Percentiles rank a stretch among this genome's conserved stretches.
Evolutionary conservation across 2,113 vertebrate species (phyloP).

Genomic region (Athene noctua): DNA sequence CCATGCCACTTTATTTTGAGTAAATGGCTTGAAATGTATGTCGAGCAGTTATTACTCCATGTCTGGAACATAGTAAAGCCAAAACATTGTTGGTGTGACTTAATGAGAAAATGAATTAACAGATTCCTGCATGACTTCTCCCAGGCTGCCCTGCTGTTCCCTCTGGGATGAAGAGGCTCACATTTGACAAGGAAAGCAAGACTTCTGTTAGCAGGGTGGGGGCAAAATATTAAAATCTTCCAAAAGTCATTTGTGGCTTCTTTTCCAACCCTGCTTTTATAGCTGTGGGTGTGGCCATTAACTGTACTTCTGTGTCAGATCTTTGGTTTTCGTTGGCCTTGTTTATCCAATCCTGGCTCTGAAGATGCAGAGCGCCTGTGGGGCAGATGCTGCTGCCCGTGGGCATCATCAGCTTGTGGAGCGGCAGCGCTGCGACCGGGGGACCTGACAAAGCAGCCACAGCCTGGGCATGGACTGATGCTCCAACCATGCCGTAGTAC

Average conservation of each 20-base stretch:
- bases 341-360: neutral
- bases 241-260: neutral
- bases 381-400: neutral
- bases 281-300: neutral
- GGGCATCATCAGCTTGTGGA: neutral
- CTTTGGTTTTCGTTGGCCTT: neutral
- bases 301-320: neutral
- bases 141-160: neutral
- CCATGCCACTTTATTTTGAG: neutral
- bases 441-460: neutral
- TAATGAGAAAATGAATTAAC: neutral
- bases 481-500: neutral
- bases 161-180: neutral
- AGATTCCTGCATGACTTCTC: neutral
- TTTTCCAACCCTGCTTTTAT: neutral
- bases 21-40: neutral
- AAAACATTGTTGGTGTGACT: neutral
- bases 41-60: neutral
- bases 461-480: neutral
- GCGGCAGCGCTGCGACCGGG: no score
- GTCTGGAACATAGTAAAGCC: neutral
- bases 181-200: rapidly evolving
- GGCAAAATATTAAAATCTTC: neutral
- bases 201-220: rapidly evolving
- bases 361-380: neutral